Percentiles rank a stretch among this genome's conserved stretches.
phyloP scores from a whole-genome alignment of 1,140 invertebrate species.

The Drosophila sproati region DNA sequence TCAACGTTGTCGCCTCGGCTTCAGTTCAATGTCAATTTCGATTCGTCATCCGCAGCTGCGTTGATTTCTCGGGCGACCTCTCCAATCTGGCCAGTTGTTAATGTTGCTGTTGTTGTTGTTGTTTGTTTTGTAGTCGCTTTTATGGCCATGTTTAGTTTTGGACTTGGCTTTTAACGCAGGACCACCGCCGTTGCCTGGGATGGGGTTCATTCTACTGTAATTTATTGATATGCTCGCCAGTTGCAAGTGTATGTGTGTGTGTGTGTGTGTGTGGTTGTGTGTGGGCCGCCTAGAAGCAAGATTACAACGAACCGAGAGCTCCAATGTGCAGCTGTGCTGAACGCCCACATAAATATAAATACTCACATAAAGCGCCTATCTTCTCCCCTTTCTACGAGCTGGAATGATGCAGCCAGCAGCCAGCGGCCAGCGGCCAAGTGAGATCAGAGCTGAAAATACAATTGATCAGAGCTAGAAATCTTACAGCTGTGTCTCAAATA shows the following conservation, averaged over 20 bases:
- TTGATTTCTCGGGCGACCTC: constrained; percentile 78
- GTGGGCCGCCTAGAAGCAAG: constrained; percentile 57
- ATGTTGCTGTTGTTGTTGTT: constrained; percentile 17
- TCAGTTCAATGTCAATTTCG: constrained; percentile 83
- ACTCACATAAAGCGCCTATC: constrained; percentile 10
- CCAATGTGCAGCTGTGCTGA: constrained; percentile 46
- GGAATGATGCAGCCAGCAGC: constrained; percentile 7
- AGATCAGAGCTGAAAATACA: constrained; percentile 17
- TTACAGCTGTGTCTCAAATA: constrained; percentile 9
- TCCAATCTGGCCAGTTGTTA: constrained; percentile 28
- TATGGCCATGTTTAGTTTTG: constrained; percentile 82
- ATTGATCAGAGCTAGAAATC: neutral
- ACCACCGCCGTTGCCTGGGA: constrained; percentile 38
- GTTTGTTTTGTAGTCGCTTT: constrained; percentile 70
- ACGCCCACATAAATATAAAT: constrained; percentile 40
- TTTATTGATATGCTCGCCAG: constrained; percentile 68
- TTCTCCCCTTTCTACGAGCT: constrained; percentile 2
- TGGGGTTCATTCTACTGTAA: constrained; percentile 78
- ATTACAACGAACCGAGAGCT: constrained; percentile 52
- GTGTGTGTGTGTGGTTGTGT: constrained; percentile 58
- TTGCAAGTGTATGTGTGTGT: constrained; percentile 34
- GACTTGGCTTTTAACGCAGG: constrained; percentile 81
- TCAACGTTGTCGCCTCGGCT: constrained; percentile 48
- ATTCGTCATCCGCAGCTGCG: constrained; percentile 84
- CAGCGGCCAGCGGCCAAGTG: neutral